These are phyloP conservation scores for Macaca fascicularis DNA, from an alignment of 2,113 vertebrate genomes.

Conservation along the genomic window T2T-MFA8v1.1 NC_088394.1:20031501-20032000, in stretches of 20 bases:
- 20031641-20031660: background rate
- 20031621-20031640: background rate
- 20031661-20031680: background rate
- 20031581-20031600: background rate
- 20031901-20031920: background rate
- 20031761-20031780: background rate
- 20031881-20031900: background rate
- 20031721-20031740: background rate
- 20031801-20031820: background rate
- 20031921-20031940: background rate
- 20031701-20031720: background rate
- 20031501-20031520: no score
- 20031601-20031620: background rate
- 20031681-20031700: background rate
- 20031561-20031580: background rate
- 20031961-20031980: background rate
- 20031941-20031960: background rate
- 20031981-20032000: background rate
- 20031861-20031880: background rate
- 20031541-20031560: background rate
- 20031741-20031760: background rate
- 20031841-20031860: background rate
- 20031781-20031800: background rate
- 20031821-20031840: background rate
- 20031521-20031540: background rate